Base-by-base conservation (phyloP, 2,797 vertebrate genomes). In the Coregonus ussuriensis region DNA sequence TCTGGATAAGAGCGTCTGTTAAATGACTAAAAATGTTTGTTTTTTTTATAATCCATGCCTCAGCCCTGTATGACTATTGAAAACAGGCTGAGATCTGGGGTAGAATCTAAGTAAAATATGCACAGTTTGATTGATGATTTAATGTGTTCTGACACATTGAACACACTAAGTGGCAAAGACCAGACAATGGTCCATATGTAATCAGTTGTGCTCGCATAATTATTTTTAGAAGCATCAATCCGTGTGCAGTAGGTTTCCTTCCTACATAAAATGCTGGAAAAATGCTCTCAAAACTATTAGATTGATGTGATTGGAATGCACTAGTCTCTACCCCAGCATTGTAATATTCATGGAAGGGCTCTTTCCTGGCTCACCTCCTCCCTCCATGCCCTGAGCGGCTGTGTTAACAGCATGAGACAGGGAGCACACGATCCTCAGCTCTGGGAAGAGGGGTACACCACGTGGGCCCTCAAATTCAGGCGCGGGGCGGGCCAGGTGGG, bases 391-490 rank as follows among this genome's bases (percentile, higher is more conserved):
- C 91, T 94, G 97, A 85, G 93, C 95, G 89, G 95, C 95, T 0
- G 93, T 95, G 91, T 95, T 95, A 77, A 95, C 91, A 0, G 95
- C 95, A 62, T 99, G 98, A 79, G 97, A 97, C 84, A 99, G 93
- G 6, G 98, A 98, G 81, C 97, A 99, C 81, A 96, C 96, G 63
- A 99, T 97, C 74, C 97, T 94, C 72, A 99, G 95, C 86, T 96
- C 96, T 0, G 97, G 96, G 87, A 99, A 99, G 21, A 99, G 92
- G 5, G 94, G 94, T 4, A 99, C 94, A 1, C 98, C 98, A 0
- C 95, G 95, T 0, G 92, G 90, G 47, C 86, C 91, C 86, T 99
- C 98, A 0, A 99, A 97, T 87, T 99, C 98, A 1, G 94, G 93
- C 0, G 94, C 95, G 1, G 97, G 96, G 47, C 95, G 96, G 54